phyloP scores from a whole-genome alignment of 2,888 invertebrate species.

The Himalopsyche anomala region DNA sequence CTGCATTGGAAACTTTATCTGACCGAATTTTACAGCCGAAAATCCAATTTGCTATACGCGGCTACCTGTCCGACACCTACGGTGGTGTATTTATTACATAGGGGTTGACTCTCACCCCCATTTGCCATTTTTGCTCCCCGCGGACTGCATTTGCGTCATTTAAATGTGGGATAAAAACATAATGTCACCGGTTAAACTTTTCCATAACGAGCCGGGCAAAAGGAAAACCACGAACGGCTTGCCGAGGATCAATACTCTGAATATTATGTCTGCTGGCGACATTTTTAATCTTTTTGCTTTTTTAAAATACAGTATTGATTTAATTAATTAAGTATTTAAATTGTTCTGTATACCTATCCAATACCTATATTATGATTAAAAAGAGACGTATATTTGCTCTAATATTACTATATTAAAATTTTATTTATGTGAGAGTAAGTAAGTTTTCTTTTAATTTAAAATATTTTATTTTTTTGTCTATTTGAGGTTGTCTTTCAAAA shows the following conservation, averaged over 20 bases:
- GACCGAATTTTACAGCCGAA: slow-evolving; percentile 46
- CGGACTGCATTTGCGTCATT: slow-evolving; percentile 30
- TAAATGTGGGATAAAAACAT: slow-evolving; percentile 43
- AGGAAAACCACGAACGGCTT: not conserved
- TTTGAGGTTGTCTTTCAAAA: no score
- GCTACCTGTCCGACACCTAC: slow-evolving; percentile 36
- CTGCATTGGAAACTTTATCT: slow-evolving; percentile 47
- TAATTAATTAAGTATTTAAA: no score
- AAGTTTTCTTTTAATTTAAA: no score
- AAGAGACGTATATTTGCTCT: no score
- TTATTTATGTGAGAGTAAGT: no score
- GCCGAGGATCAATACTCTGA: not conserved
- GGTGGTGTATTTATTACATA: slow-evolving; percentile 9
- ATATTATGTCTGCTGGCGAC: no score
- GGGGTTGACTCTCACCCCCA: not conserved
- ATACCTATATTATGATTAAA: no score
- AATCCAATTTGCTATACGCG: slow-evolving; percentile 27
- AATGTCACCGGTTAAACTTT: slow-evolving; percentile 35
- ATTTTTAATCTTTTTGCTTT: no score
- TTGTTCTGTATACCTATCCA: no score
- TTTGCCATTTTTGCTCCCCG: not conserved
- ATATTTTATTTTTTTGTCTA: no score
- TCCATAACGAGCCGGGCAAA: not conserved
- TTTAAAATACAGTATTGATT: no score
- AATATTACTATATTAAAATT: no score